Conservation (phyloP, 92 coral and sea anemone genomes). For the Porites rus region DNA sequence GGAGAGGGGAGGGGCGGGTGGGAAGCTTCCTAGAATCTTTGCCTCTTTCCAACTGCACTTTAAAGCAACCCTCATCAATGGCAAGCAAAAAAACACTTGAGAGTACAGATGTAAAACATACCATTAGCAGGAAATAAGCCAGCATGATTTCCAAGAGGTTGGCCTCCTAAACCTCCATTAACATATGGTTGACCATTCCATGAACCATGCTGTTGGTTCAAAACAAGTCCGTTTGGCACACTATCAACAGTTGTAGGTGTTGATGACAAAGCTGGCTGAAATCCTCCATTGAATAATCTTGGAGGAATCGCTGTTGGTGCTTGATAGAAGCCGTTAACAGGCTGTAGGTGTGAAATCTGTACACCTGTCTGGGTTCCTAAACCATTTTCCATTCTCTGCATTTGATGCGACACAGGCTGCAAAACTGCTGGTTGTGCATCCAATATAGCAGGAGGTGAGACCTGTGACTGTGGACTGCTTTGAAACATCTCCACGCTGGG, state of each 20-base stretch:
- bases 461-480: constrained; percentile 32
- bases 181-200: constrained; percentile 19
- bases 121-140: constrained; percentile 23
- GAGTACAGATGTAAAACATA: neutral
- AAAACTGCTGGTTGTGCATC: constrained; percentile 45
- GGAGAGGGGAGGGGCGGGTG: too few relatives aligned
- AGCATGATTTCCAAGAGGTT: neutral
- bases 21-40: too few relatives aligned
- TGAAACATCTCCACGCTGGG: constrained; percentile 39
- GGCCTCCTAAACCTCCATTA: constrained; percentile 8
- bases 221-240: constrained; percentile 14
- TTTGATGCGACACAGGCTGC: constrained; percentile 39
- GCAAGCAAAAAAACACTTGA: too few relatives aligned
- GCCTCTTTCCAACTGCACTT: too few relatives aligned
- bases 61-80: too few relatives aligned
- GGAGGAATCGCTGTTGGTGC: constrained; percentile 26
- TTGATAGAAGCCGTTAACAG: constrained; percentile 15
- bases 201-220: constrained; percentile 13
- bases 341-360: constrained; percentile 32
- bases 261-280: constrained; percentile 84
- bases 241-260: constrained; percentile 69
- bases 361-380: constrained; percentile 10
- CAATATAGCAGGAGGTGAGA: constrained; percentile 48
- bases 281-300: constrained; percentile 56
- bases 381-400: constrained; percentile 19